phyloP scores from a whole-genome alignment of 2,113 vertebrate genomes.

The Dermatemys mawii region DNA sequence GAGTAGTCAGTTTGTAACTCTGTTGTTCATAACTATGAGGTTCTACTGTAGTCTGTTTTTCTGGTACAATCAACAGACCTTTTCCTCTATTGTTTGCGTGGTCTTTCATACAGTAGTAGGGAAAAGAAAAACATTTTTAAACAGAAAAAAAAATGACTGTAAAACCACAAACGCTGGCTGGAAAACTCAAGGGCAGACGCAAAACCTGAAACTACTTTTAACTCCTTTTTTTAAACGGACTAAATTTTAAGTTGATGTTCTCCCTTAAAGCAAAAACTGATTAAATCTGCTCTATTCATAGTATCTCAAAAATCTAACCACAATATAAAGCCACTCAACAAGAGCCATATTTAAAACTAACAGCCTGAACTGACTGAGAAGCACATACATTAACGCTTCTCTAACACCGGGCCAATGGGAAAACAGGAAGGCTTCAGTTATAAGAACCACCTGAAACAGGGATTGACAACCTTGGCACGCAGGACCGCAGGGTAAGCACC shows the following conservation, averaged over 20 bases:
- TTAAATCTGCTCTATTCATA: not conserved
- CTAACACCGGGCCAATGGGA: too few relatives aligned
- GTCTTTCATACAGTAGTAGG: not conserved
- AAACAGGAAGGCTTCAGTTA: not conserved
- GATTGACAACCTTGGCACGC: too few relatives aligned
- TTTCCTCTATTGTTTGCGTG: not conserved
- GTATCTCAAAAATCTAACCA: not conserved
- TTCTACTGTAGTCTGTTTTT: too few relatives aligned
- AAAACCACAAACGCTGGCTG: not conserved
- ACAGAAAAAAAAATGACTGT: not conserved
- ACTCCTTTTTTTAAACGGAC: not conserved
- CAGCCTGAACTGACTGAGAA: not conserved
- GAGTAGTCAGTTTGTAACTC: too few relatives aligned
- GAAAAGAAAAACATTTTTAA: too few relatives aligned
- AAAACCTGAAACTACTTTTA: not conserved
- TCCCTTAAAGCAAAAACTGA: fast-evolving
- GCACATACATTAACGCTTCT: not conserved
- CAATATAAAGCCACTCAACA: not conserved
- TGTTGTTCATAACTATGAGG: too few relatives aligned
- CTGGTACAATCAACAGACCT: not conserved
- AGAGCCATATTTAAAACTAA: too few relatives aligned
- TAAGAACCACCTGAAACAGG: too few relatives aligned
- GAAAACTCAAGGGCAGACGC: not conserved
- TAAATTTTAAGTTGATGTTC: not conserved
- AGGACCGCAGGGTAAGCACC: too few relatives aligned